These are phyloP conservation scores for Salmo trutta DNA, from an alignment of 2,797 vertebrate genomes.

Conservation along the genomic window DNA sequence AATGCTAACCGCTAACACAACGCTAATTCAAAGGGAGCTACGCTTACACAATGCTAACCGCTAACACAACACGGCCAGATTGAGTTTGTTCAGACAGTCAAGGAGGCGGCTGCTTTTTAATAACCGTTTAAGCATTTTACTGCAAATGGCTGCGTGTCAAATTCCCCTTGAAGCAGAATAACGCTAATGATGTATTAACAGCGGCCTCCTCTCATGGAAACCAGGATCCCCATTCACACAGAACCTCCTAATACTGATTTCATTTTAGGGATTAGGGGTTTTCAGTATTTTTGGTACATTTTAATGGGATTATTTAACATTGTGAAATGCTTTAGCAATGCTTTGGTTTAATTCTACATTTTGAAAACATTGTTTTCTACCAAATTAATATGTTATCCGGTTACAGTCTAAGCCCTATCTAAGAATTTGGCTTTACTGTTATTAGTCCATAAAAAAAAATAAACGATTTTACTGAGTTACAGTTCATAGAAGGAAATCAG, in stretches of 20 bases:
- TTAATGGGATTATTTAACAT: slow-evolving; percentile 75
- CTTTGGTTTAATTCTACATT: slow-evolving; percentile 13
- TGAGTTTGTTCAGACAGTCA: slow-evolving; percentile 59
- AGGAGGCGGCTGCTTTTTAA: slow-evolving; percentile 41
- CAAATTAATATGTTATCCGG: no score
- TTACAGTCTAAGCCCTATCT: no score
- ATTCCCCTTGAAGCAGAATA: slow-evolving; percentile 69
- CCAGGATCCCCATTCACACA: slow-evolving; percentile 65
- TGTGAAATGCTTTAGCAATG: slow-evolving; percentile 44
- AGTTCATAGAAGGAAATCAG: no score
- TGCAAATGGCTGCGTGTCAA: slow-evolving; percentile 68
- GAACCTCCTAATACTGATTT: slow-evolving; percentile 60
- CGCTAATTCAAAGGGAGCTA: no score
- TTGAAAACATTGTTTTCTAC: no score
- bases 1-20: no score
- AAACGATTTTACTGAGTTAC: no score
- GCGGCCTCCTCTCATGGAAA: slow-evolving; percentile 65
- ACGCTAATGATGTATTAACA: slow-evolving; percentile 66
- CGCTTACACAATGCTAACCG: slow-evolving; percentile 26
- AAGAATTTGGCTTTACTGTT: no score
- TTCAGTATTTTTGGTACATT: slow-evolving; percentile 72
- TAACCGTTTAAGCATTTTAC: slow-evolving; percentile 62
- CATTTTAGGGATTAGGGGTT: slow-evolving; percentile 69
- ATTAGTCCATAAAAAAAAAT: no score
- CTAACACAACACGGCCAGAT: slow-evolving; percentile 18